phyloP scores from a whole-genome alignment of 2,888 invertebrate species.

The Drosophila demipolita region DNA sequence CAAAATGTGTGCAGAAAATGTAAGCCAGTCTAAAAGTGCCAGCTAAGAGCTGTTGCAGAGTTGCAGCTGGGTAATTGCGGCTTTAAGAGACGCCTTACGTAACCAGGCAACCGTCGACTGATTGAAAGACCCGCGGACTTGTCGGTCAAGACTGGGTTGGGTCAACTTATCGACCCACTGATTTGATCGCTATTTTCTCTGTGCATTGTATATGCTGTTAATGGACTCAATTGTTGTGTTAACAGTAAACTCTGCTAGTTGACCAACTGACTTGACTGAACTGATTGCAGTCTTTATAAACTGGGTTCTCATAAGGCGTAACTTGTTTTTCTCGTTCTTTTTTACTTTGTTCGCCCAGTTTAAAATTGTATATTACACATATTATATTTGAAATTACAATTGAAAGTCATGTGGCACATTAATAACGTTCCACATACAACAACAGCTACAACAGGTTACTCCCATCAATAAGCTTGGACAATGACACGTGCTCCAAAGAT shows the following conservation, averaged over 20 bases:
- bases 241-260: slow-evolving; percentile 33
- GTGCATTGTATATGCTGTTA: slow-evolving; percentile 28
- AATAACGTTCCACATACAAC: slow-evolving; percentile 6
- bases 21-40: slow-evolving; percentile 39
- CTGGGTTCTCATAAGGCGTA: slow-evolving; percentile 1
- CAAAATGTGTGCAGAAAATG: slow-evolving; percentile 30
- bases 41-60: slow-evolving; percentile 5
- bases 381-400: slow-evolving; percentile 26
- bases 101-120: slow-evolving; percentile 33
- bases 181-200: slow-evolving; percentile 37
- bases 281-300: slow-evolving; percentile 21
- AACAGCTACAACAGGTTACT: not conserved
- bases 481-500: slow-evolving; percentile 54
- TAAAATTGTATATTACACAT: not conserved
- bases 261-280: slow-evolving; percentile 18
- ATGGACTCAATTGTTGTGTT: slow-evolving; percentile 39
- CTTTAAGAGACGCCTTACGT: slow-evolving; percentile 45
- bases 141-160: slow-evolving; percentile 21
- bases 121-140: slow-evolving; percentile 17
- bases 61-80: slow-evolving; percentile 20
- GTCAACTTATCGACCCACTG: slow-evolving; percentile 28
- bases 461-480: slow-evolving; percentile 22
- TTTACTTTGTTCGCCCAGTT: not conserved
- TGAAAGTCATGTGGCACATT: slow-evolving; percentile 27
- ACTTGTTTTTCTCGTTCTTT: slow-evolving; percentile 11